Evolutionary conservation across 92 coral and sea anemone genomes (phyloP), one percentile per base, ranked within the genome.

Genomic region (Epizoanthus scotinus): DNA sequence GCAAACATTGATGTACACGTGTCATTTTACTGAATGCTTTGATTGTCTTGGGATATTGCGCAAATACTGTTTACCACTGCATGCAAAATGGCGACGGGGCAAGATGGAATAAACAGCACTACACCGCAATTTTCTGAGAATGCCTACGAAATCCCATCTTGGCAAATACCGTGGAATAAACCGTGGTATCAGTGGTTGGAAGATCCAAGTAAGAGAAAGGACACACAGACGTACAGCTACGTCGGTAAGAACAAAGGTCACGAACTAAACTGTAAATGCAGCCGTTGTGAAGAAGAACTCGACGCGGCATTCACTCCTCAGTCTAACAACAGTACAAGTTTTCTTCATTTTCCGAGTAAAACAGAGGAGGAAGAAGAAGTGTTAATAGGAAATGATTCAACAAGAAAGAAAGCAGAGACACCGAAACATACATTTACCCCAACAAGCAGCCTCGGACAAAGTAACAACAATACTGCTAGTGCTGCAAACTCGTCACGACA

Each of bases 91-190:
- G 54, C 54, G 73, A 5, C 73, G 55, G 80, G 66, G 3, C 67
- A 74, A 44, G 77, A 70, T 22, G 80, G 80, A 0, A 74, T 74
- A 8, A 59, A 21, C 4, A 58, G 67, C 22, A 74, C 80, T 3
- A 59, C 72, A n/a, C 63, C 38, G 8, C 75, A 75, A n/a, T 62
- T 61, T 58, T 74, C 78, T 31, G 60, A 31, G 68, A 52, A 71
- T 4, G 71, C 83, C 78, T 92, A 92, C 68, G 97, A 92, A 80
- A 92, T 92, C 17, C 97, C 97, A 22, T 90, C 97, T 5, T 92
- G 97, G 97, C 97, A 92, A 78, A 84, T 89, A 13, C 89, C 90
- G 12, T 92, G 97, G 97, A 92, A 78, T 70, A 90, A 85, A 42
- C 97, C 97, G 0, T 92, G 97, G 97, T 92, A 92, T 82, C 97